Base-by-base conservation (phyloP, 2,797 vertebrate genomes). In the Pelobates cultripes region DNA sequence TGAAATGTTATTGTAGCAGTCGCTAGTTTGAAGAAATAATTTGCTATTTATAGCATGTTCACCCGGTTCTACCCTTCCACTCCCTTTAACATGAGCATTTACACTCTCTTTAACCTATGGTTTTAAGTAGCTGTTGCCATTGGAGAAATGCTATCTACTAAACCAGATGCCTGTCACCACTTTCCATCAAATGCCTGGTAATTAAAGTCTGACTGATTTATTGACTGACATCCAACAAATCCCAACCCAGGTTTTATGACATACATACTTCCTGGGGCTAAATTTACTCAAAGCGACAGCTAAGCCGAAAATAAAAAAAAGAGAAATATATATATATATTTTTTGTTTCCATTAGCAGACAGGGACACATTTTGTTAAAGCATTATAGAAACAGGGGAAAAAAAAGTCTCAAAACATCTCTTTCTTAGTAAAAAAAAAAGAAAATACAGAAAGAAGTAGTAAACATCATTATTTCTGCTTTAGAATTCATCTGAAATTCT, bases 131-230 rank as follows among this genome's bases (percentile, higher is more conserved):
- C 41, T 86, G 88, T 92, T 88, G 88, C 92, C 92, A 93, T 91
- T 89, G 87, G 93, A 95, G 94, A 92, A 96, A 93, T 90, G 89
- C 89, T 93, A 92, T 94, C 94, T 91, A 90, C 90, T 89, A 91
- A 92, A 94, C 91, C 92, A 88, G 92, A 92, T 88, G 90, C 92
- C 93, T 95, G 94, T 96, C 95, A 93, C 89, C 83, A 79, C 91
- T 92, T 91, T 93, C 94, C 90, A 91, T 94, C 95, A 95, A 93
- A 94, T 91, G 93, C 90, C 93, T 93, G 93, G 94, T 96, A 96
- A 97, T 97, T 98, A 97, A 96, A 96, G 94, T 95, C 93, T 94
- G 92, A 94, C 95, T 96, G 96, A 97, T 97, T 97, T 96, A 96
- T 94, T 96, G 95, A 97, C 95, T 97, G 97, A 97, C 96, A 96